These are phyloP conservation scores for Saturnia japonica DNA, from an alignment of 2,888 invertebrate genomes.

Conservation along the genomic window DNA sequence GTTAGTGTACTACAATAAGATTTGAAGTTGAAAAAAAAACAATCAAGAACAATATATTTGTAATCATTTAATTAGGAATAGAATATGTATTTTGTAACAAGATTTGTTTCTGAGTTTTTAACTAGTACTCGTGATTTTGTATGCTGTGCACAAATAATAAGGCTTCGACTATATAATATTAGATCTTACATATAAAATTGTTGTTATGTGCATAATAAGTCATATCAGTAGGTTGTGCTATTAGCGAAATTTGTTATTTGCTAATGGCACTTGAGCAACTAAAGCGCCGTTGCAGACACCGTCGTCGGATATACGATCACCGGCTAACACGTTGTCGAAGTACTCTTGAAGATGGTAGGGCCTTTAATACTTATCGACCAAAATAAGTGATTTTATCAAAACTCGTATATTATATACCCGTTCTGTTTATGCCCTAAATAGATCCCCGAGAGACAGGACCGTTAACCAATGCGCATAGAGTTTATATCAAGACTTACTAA, in stretches of 20 bases:
- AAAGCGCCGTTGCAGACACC: conserved; percentile 28
- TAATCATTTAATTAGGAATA: conserved; percentile 79
- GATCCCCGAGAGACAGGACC: neutral
- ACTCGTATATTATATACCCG: neutral
- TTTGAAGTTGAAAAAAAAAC: conserved; percentile 69
- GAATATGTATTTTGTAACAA: conserved; percentile 64
- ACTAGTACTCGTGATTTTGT: conserved; percentile 60
- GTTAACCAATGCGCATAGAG: neutral
- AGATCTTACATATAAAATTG: conserved; percentile 63
- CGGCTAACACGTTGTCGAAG: conserved; percentile 10
- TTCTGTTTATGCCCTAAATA: neutral
- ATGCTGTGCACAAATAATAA: conserved; percentile 78
- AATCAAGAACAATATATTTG: conserved; percentile 79
- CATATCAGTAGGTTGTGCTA: conserved; percentile 64
- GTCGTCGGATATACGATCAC: conserved; percentile 20
- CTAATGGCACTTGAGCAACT: conserved; percentile 37
- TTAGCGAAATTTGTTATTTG: conserved; percentile 44
- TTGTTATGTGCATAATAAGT: conserved; percentile 71
- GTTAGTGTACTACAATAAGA: conserved; percentile 82
- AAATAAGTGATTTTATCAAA: neutral
- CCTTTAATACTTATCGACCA: neutral
- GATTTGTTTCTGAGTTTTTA: conserved; percentile 47
- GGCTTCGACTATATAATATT: conserved; percentile 64
- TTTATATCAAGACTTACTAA: neutral
- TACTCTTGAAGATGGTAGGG: neutral